Conservation (phyloP, 2,113 vertebrate genomes). For the Mesoclemmys tuberculata region DNA sequence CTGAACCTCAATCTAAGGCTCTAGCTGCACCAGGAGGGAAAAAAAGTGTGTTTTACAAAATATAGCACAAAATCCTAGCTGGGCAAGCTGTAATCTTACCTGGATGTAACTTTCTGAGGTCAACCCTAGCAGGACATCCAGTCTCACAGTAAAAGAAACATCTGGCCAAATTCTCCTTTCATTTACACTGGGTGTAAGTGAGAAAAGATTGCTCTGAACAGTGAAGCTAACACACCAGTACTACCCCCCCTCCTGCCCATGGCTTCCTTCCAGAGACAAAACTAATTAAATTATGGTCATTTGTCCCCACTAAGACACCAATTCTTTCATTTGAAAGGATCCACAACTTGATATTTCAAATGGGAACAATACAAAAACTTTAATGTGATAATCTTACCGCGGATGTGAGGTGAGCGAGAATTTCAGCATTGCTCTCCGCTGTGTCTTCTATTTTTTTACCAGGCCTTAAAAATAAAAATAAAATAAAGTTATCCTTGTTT, state of each 20-base stretch:
- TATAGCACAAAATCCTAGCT: not conserved
- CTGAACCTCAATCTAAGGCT: not conserved
- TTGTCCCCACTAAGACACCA: not conserved
- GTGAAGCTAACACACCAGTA: not conserved
- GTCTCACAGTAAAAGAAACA: not conserved
- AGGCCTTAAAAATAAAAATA: constrained; percentile 81
- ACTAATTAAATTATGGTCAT: not conserved
- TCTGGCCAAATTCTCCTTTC: not conserved
- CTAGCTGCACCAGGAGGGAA: not conserved
- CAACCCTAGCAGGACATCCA: not conserved
- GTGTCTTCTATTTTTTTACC: constrained; percentile 89
- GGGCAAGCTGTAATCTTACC: not conserved
- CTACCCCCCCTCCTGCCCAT: not conserved
- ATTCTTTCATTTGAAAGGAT: constrained; percentile 37
- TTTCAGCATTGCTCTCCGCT: constrained; percentile 90
- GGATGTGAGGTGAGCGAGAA: constrained; percentile 93
- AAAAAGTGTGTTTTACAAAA: not conserved
- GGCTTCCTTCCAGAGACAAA: not conserved
- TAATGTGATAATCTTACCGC: constrained; percentile 81
- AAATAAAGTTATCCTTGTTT: constrained; percentile 54
- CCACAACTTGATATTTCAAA: constrained; percentile 39
- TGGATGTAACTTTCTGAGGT: not conserved
- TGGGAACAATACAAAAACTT: constrained; percentile 15
- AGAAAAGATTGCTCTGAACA: not conserved
- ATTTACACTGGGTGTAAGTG: not conserved